A percentile compares a stretch with the other conserved stretches of the same genome.
These are phyloP conservation scores for Loriculus beryllinus DNA, from an alignment of 2,797 vertebrate genomes.

Conservation along the genomic window DNA sequence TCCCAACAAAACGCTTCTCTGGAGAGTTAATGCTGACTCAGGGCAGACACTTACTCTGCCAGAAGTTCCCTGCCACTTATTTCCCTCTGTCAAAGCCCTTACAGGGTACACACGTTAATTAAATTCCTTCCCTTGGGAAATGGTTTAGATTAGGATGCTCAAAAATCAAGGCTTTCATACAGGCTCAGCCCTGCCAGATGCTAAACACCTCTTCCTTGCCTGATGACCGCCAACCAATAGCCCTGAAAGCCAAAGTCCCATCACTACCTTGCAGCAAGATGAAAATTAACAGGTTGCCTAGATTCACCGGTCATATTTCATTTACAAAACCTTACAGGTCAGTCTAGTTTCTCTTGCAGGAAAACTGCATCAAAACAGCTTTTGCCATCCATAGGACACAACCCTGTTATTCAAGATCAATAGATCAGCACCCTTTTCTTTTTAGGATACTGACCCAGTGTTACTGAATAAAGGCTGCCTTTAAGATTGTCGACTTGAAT, in stretches of 20 bases:
- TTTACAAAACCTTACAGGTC: too few species aligned
- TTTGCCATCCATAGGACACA: not conserved
- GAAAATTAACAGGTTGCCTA: not conserved
- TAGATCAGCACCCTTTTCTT: not conserved
- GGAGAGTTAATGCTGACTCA: not conserved
- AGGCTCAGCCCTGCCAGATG: not conserved
- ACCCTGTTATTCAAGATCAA: not conserved
- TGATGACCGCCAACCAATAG: accelerated
- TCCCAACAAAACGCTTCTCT: not conserved
- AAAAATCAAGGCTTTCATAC: not conserved
- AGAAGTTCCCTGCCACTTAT: not conserved
- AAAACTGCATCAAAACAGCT: not conserved
- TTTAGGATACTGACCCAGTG: not conserved
- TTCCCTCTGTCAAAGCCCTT: not conserved
- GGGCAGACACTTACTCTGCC: not conserved
- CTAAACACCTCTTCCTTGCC: not conserved
- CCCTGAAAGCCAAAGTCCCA: not conserved
- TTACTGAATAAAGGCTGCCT: not conserved
- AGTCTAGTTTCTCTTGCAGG: not conserved
- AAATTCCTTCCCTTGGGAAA: not conserved
- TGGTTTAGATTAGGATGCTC: not conserved
- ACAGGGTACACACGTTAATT: not conserved
- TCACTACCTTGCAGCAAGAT: accelerated
- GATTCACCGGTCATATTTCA: not conserved
- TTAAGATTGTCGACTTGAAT: not conserved